Evolutionary conservation across 2,797 vertebrate species (phyloP), one percentile per base, ranked within the genome.

Genomic region (Hippocampus kuda): DNA sequence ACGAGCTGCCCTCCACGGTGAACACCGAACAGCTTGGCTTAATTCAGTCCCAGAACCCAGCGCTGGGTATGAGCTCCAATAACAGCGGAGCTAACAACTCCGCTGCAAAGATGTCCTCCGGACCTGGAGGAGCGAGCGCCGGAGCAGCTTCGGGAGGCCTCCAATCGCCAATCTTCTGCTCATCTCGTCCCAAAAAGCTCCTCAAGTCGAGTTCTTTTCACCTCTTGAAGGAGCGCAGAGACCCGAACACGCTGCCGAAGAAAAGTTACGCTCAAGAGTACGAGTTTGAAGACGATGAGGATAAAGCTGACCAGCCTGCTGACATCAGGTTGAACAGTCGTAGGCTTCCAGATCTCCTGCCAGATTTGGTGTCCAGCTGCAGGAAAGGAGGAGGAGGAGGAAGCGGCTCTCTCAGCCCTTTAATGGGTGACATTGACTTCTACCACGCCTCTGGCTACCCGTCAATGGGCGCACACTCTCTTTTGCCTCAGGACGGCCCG

Each of bases 251-350:
- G 71, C 90, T 95, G 83, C 94, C 94, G 59, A 97, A 97, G 74
- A 97, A 97, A 74, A 93, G 92, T 70, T 97, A 97, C 0, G 95
- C 95, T n/a, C 95, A 97, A 86, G 95, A 98, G 69, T 98, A 97
- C 1, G 95, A 98, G 77, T 98, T 98, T 49, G 93, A 96, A 81
- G 95, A 96, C 0, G 95, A 97, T 0, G 95, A 97, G 76, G 95
- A 94, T 81, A 96, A 98, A 71, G 94, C 92, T 0, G 93, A 94
- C 0, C 93, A 93, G 59, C 95, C 94, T 0, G 95, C 95, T 0
- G 94, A 97, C 74, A 98, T 98, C 74, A 89, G 95, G 26, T 86
- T 97, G 72, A 98, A 98, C 82, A 95, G 93, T 56, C 90, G 95
- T 20, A 91, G 95, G 65, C 90, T 92, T 44, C 91, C 91, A 0